Evolutionary conservation across 2,888 invertebrate species (phyloP).

Genomic region (Ectobius pallidus): DNA sequence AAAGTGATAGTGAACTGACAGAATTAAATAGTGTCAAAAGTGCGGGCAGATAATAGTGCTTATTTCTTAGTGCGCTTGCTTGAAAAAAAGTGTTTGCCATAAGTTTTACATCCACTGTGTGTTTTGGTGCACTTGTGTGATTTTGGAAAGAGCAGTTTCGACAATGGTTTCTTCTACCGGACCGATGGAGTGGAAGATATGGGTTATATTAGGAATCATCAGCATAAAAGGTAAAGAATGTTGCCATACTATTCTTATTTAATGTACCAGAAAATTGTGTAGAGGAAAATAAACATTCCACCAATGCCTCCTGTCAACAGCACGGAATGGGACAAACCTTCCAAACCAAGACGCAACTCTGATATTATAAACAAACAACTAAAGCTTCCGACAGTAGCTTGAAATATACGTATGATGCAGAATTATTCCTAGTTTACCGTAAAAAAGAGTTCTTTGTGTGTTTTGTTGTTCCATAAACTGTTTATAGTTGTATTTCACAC

Average conservation of each 20-base stretch:
- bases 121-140: conserved; percentile 11
- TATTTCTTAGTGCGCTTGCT: conserved; percentile 18
- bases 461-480: too few relatives aligned
- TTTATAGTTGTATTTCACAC: too few relatives aligned
- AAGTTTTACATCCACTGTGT: not conserved
- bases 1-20: not conserved
- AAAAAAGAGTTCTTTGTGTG: too few relatives aligned
- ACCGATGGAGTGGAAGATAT: conserved; percentile 11
- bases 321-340: not conserved
- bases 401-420: too few relatives aligned
- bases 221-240: conserved; percentile 13
- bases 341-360: not conserved
- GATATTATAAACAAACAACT: not conserved
- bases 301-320: not conserved
- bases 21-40: conserved; percentile 1
- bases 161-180: conserved; percentile 7
- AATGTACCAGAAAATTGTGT: not conserved
- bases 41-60: not conserved
- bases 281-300: not conserved
- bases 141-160: not conserved
- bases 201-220: conserved; percentile 23
- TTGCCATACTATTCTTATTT: not conserved
- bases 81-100: conserved; percentile 12
- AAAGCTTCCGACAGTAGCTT: not conserved
- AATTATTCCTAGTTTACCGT: too few relatives aligned